Percentiles rank a stretch among this genome's conserved stretches.
Conservation (phyloP, 2,113 vertebrate species). For the Hiodon tergisus region DNA sequence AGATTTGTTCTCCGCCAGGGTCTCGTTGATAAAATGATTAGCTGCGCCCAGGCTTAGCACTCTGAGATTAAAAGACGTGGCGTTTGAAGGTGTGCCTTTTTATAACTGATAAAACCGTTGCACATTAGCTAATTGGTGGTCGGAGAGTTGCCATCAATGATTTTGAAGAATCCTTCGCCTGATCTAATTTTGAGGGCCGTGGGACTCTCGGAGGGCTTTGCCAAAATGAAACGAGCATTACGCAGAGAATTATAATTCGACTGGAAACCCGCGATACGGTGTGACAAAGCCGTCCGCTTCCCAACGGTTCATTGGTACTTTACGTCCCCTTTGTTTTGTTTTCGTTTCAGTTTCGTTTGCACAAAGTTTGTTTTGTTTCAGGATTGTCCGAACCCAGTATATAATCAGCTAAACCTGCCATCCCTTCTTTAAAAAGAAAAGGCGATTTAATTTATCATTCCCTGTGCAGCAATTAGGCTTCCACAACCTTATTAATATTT, state of each 20-base stretch:
- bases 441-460: conserved; percentile 41
- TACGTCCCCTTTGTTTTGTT: too few relatives aligned
- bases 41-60: not conserved
- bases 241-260: too few relatives aligned
- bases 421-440: conserved; percentile 35
- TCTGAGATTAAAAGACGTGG: not conserved
- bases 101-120: not conserved
- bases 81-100: not conserved
- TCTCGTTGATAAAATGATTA: conserved; percentile 4
- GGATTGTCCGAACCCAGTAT: conserved; percentile 25
- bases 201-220: not conserved
- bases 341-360: not conserved
- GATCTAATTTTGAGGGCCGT: not conserved
- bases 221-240: too few relatives aligned
- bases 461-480: conserved; percentile 38
- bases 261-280: too few relatives aligned
- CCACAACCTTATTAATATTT: conserved; percentile 45
- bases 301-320: too few relatives aligned
- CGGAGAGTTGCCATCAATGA: not conserved
- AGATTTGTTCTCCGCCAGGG: not conserved
- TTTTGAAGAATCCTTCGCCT: not conserved
- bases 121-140: not conserved
- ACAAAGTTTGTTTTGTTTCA: not conserved
- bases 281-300: too few relatives aligned
- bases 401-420: conserved; percentile 31